Conservation (phyloP, 2,888 invertebrate genomes). For the Drosophila stalkeri region DNA sequence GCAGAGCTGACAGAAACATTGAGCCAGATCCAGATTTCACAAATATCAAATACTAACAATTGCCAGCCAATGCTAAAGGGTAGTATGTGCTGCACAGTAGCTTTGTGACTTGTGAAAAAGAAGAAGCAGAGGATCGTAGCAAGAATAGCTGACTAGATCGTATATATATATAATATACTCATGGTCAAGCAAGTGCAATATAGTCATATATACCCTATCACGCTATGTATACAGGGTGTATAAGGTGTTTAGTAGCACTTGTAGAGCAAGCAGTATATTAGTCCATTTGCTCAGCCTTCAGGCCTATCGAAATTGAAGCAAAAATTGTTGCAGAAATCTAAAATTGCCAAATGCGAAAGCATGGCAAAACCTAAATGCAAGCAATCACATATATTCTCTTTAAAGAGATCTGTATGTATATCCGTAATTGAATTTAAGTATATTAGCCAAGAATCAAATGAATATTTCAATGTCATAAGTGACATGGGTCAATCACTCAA, state of each 20-base stretch:
- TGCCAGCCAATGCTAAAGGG: conserved; percentile 7
- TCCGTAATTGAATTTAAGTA: too few species aligned
- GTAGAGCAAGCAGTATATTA: background rate
- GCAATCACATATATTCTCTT: background rate
- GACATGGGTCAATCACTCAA: background rate
- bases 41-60: conserved; percentile 48
- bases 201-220: background rate
- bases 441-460: background rate
- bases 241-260: background rate
- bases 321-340: background rate
- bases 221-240: background rate
- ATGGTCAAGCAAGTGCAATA: background rate
- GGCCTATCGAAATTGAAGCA: background rate
- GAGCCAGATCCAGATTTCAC: conserved; percentile 40
- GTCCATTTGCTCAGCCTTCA: background rate
- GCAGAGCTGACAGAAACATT: conserved; percentile 9
- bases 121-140: background rate
- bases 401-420: background rate
- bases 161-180: background rate
- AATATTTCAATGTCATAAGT: too few species aligned
- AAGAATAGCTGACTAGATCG: background rate
- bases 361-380: background rate
- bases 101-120: background rate
- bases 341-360: background rate
- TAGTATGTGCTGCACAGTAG: background rate